Evolutionary conservation across 2,113 vertebrate species (phyloP).

Genomic region (Hippolais icterina): DNA sequence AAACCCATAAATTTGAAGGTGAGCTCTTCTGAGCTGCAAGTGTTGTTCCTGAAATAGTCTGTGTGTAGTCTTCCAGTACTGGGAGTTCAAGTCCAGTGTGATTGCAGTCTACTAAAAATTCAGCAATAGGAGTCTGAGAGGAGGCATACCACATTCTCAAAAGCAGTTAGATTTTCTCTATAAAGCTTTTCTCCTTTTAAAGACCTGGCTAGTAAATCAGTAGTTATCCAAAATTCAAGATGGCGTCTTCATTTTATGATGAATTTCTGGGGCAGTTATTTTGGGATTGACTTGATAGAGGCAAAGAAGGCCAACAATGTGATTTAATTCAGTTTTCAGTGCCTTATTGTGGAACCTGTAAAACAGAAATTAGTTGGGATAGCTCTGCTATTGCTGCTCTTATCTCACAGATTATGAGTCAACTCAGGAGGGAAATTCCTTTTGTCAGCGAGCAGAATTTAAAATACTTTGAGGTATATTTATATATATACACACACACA

Average conservation of each 20-base stretch:
- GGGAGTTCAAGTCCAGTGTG: neutral
- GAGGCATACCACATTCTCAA: neutral
- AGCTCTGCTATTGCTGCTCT: neutral
- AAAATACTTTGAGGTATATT: neutral
- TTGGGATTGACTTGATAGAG: neutral
- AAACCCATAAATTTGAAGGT: neutral
- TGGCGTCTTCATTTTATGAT: neutral
- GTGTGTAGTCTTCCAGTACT: neutral
- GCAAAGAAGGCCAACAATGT: neutral
- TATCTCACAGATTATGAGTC: neutral
- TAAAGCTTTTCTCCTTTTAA: neutral
- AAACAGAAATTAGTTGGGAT: neutral
- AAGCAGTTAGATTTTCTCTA: neutral
- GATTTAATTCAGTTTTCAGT: neutral
- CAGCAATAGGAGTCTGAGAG: neutral
- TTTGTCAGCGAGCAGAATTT: neutral
- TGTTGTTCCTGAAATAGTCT: neutral
- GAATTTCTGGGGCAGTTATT: neutral
- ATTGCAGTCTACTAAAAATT: neutral
- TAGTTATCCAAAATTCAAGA: neutral
- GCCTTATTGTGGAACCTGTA: neutral
- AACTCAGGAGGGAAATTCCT: neutral
- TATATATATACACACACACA: neutral
- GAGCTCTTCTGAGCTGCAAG: neutral
- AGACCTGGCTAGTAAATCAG: neutral